Evolutionary conservation across 2,113 vertebrate genomes (phyloP).

Genomic region (Ia io): DNA sequence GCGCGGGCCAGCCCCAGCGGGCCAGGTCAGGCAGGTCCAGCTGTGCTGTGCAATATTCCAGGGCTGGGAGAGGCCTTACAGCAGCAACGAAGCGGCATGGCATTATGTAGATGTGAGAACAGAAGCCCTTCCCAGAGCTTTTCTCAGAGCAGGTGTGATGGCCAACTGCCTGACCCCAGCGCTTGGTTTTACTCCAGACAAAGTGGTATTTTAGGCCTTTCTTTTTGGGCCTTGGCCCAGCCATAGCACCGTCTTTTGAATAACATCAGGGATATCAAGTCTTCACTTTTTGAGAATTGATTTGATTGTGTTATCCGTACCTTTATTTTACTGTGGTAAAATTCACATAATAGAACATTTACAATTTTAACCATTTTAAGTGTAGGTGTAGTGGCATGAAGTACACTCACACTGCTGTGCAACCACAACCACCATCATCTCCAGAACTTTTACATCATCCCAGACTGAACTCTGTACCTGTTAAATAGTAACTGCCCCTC

Average conservation of each 20-base stretch:
- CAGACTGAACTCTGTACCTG: neutral
- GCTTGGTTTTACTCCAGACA: neutral
- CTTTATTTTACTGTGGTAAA: neutral
- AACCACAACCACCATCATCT: neutral
- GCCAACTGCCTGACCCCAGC: neutral
- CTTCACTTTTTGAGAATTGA: slow-evolving; percentile 2
- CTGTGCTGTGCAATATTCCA: neutral
- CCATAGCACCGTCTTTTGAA: neutral
- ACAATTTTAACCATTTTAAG: neutral
- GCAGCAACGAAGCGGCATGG: accelerated
- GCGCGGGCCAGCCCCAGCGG: accelerated
- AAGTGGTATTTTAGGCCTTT: neutral
- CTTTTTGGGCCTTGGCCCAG: neutral
- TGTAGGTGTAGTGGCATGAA: neutral
- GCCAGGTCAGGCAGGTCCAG: neutral
- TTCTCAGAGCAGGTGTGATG: neutral
- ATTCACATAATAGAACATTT: neutral
- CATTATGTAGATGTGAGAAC: neutral
- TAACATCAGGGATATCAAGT: neutral
- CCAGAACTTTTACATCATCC: neutral
- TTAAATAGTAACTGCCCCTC: neutral
- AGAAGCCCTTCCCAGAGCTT: neutral
- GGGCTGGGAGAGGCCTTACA: neutral
- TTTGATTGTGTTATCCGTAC: slow-evolving; percentile 6
- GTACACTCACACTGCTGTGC: neutral